Base-by-base conservation (phyloP, 2,113 vertebrate species). In the Cisticola juncidis region DNA sequence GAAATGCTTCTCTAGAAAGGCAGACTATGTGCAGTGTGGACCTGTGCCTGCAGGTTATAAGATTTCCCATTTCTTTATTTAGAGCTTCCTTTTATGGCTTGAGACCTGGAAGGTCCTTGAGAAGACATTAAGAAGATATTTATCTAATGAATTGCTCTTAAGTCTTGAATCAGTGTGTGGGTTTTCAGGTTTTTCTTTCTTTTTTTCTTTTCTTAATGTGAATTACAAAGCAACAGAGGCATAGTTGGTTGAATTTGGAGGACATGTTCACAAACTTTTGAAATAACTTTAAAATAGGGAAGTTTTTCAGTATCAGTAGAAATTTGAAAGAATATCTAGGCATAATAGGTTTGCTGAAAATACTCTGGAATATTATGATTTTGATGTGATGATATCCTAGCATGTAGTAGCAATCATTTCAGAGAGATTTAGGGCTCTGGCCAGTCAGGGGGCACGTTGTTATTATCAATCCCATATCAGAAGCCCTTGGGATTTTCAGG, bases 101-200 rank as follows among this genome's bases (percentile, higher is more conserved):
- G 56, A 79, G 26, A 62, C 13, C 9, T 87, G 31, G 12, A 45
- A 93, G 60, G 13, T 74, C 61, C 48, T 79, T 71, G n/a, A 40
- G 45, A 86, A 62, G 28, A 15, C 54, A 68, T 47, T 47, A 53
- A 8, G 53, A 26, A 77, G 22, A 8, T 36, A 44, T 48, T 86
- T 80, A 24, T 76, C 9, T 24, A 38, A 77, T 72, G 50, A 51
- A 60, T 70, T 77, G 25, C 4, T 86, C 60, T 42, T 23, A 53
- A 44, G 5, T 51, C n/a, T 72, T 48, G 19, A 56, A 56, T 24
- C 4, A 2, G 2, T 31, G 6, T 18, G 18, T 0, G 11, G 8
- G 33, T 51, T 69, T 74, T 71, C 29, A 64, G 16, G 14, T 3
- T 76, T 51, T 88, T 74, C 4, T 35, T 6, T 56, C 16, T 47